Conservation (phyloP, 2,113 vertebrate species). For the Brachypteracias leptosomus region DNA sequence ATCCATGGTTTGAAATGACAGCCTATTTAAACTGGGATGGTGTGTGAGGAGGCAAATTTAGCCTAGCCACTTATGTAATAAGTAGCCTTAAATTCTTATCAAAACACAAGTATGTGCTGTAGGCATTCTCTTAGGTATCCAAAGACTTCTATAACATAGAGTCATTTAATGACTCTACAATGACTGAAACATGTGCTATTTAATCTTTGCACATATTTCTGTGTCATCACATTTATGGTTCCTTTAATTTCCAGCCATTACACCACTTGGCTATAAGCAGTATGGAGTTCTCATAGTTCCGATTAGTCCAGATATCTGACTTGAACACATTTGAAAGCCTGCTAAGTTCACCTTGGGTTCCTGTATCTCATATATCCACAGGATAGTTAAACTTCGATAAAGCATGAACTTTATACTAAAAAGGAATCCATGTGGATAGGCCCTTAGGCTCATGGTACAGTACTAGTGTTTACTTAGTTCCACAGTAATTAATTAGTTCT, state of each 20-base stretch:
- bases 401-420: background rate
- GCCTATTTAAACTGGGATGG: background rate
- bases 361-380: background rate
- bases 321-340: background rate
- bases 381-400: background rate
- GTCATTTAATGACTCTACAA: background rate
- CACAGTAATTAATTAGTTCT: background rate
- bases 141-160: background rate
- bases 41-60: background rate
- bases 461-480: background rate
- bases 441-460: background rate
- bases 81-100: background rate
- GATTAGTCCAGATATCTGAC: background rate
- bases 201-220: background rate
- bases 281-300: background rate
- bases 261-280: background rate
- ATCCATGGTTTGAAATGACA: background rate
- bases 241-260: background rate
- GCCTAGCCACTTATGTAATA: background rate
- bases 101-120: background rate
- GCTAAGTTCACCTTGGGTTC: background rate
- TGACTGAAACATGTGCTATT: background rate
- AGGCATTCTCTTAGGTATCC: background rate
- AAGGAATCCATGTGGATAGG: background rate
- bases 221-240: background rate